Conservation (phyloP, 2,888 invertebrate species). For the Phlogophora meticulosa region DNA sequence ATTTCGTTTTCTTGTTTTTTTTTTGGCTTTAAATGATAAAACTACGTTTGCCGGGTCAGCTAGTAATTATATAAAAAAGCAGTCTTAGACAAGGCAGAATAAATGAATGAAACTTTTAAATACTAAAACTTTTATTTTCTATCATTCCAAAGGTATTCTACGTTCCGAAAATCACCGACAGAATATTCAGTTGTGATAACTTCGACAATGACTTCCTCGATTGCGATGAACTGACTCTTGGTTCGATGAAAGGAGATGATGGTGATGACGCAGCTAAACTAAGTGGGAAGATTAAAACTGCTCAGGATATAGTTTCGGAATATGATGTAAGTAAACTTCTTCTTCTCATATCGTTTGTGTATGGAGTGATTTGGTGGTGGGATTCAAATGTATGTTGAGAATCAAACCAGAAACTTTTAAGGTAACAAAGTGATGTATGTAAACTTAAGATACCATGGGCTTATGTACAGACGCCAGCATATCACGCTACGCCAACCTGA, state of each 20-base stretch:
- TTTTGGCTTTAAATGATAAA: too few species aligned
- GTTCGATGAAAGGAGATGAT: constrained; percentile 30
- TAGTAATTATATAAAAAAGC: too few species aligned
- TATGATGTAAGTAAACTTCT: constrained; percentile 46
- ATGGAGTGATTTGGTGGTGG: not conserved
- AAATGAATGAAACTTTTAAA: too few species aligned
- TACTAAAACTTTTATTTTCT: not conserved
- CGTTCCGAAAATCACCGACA: constrained; percentile 46
- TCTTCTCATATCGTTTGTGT: not conserved
- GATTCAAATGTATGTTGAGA: too few species aligned
- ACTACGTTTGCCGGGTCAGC: too few species aligned
- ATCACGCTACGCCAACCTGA: too few species aligned
- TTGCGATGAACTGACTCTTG: constrained; percentile 40
- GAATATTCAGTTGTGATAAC: constrained; percentile 43
- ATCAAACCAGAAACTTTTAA: too few species aligned
- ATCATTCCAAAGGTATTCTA: constrained; percentile 38
- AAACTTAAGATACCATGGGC: too few species aligned
- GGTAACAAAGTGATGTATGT: too few species aligned
- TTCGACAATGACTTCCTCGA: constrained; percentile 54
- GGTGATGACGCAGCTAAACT: constrained; percentile 49
- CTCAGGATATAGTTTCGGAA: constrained; percentile 19
- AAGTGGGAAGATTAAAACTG: constrained; percentile 36
- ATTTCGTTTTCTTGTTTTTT: too few species aligned
- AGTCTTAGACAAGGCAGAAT: too few species aligned
- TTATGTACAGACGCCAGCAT: too few species aligned